Evolutionary conservation across 1,140 invertebrate species (phyloP).

Genomic region (Lanistes nyassanus): DNA sequence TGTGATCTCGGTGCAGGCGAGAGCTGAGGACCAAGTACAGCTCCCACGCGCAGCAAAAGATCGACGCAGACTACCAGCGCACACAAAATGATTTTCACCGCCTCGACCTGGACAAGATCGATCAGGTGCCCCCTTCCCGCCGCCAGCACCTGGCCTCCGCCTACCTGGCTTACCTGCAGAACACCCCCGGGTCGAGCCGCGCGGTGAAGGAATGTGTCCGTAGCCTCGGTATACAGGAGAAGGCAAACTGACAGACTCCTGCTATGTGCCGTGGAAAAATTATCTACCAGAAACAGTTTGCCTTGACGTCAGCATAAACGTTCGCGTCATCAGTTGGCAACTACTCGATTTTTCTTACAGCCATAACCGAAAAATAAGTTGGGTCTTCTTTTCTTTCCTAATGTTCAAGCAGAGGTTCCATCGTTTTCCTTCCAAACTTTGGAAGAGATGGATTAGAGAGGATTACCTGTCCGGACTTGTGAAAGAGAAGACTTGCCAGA

Average conservation of each 20-base stretch:
- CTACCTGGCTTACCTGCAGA: conserved; percentile 65
- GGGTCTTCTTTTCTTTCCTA: too few relatives aligned
- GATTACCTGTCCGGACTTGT: too few relatives aligned
- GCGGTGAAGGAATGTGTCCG: conserved; percentile 59
- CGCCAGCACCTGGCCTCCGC: conserved; percentile 54
- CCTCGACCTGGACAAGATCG: conserved; percentile 61
- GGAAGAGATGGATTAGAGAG: too few relatives aligned
- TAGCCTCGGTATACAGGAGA: conserved; percentile 26
- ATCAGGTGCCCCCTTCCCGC: conserved; percentile 55
- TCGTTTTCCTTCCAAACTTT: too few relatives aligned
- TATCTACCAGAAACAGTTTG: background rate
- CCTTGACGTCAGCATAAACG: too few relatives aligned
- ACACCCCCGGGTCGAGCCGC: conserved; percentile 60
- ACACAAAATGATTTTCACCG: conserved; percentile 62
- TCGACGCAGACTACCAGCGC: conserved; percentile 57
- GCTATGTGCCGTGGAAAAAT: background rate
- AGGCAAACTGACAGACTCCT: conserved; percentile 21
- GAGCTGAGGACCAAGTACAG: conserved; percentile 58
- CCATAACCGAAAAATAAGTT: too few relatives aligned
- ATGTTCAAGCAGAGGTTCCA: too few relatives aligned
- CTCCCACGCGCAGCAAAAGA: conserved; percentile 46
- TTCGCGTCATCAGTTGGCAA: too few relatives aligned
- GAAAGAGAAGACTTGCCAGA: too few relatives aligned
- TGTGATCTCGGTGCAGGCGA: conserved; percentile 44
- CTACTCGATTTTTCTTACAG: too few relatives aligned